phyloP scores from a whole-genome alignment of 92 coral and sea anemone genomes.

The Chrysogorgia sp. region DNA sequence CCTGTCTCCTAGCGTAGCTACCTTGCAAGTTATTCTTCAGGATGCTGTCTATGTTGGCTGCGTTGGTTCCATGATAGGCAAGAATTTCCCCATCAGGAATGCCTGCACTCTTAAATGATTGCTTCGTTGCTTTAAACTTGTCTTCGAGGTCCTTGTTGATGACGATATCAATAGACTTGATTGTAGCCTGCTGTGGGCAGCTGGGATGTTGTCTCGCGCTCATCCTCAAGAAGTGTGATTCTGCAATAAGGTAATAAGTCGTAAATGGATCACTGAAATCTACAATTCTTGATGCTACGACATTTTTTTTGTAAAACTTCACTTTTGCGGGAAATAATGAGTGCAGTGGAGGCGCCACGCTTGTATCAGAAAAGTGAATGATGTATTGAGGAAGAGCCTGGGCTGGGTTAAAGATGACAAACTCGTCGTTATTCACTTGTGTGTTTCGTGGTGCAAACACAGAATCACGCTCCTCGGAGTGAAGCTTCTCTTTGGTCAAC shows the following conservation, averaged over 20 bases:
- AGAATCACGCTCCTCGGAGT: constrained; percentile 21
- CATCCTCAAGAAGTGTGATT: constrained; percentile 21
- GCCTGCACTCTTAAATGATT: constrained; percentile 9
- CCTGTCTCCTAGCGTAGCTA: constrained; percentile 31
- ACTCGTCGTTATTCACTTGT: constrained; percentile 55
- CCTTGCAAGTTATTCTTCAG: constrained; percentile 19
- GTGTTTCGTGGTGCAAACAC: constrained; percentile 21
- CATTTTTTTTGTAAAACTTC: neutral
- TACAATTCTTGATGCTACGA: constrained; percentile 30
- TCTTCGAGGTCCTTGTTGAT: constrained; percentile 29
- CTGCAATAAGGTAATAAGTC: constrained; percentile 29
- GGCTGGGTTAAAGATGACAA: constrained; percentile 52
- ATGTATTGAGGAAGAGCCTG: constrained; percentile 56
- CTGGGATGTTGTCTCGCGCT: neutral
- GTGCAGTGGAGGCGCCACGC: neutral
- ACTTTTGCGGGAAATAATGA: neutral
- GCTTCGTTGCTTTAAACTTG: constrained; percentile 30
- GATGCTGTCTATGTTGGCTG: constrained; percentile 23
- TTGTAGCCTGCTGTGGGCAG: neutral
- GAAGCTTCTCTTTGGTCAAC: constrained; percentile 27
- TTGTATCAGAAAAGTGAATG: constrained; percentile 28
- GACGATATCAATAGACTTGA: constrained; percentile 43
- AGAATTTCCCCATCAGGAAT: constrained; percentile 44
- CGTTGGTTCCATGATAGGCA: constrained; percentile 42
- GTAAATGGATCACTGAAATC: constrained; percentile 33